Conservation (phyloP, 2,888 invertebrate genomes). For the Leucophenga maculata region DNA sequence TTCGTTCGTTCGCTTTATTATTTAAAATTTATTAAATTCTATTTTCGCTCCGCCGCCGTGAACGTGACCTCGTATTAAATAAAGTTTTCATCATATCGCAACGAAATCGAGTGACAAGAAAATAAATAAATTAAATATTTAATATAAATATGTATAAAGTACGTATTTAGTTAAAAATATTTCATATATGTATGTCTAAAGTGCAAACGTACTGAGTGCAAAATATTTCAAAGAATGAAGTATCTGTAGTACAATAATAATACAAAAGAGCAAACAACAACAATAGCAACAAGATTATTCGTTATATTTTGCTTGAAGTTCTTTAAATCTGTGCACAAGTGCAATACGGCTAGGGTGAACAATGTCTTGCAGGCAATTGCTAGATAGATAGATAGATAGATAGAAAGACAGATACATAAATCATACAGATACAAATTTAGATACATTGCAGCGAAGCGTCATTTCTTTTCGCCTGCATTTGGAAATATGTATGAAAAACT, state of each 20-base stretch:
- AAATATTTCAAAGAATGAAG: too few species aligned
- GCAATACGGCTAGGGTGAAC: too few species aligned
- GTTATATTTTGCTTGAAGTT: too few species aligned
- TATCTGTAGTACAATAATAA: too few species aligned
- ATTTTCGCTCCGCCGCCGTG: constrained; percentile 43
- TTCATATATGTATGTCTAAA: too few species aligned
- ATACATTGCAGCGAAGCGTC: neutral
- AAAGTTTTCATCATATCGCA: constrained; percentile 51
- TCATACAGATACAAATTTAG: neutral
- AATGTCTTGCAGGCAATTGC: too few species aligned
- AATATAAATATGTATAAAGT: constrained; percentile 42
- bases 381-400: neutral
- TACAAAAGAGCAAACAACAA: too few species aligned
- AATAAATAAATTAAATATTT: constrained; percentile 18
- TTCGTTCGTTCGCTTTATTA: constrained; percentile 31
- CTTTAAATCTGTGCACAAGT: too few species aligned
- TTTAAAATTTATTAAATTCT: constrained; percentile 18
- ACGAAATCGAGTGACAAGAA: constrained; percentile 46
- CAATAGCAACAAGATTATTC: too few species aligned
- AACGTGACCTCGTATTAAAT: constrained; percentile 64
- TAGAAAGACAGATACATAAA: neutral
- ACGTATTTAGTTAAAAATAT: constrained; percentile 29
- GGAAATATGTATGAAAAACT: neutral
- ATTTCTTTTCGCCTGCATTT: neutral
- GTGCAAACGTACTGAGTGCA: neutral